Base-by-base conservation (phyloP, 2,797 vertebrate genomes). In the Micromesistius poutassou region DNA sequence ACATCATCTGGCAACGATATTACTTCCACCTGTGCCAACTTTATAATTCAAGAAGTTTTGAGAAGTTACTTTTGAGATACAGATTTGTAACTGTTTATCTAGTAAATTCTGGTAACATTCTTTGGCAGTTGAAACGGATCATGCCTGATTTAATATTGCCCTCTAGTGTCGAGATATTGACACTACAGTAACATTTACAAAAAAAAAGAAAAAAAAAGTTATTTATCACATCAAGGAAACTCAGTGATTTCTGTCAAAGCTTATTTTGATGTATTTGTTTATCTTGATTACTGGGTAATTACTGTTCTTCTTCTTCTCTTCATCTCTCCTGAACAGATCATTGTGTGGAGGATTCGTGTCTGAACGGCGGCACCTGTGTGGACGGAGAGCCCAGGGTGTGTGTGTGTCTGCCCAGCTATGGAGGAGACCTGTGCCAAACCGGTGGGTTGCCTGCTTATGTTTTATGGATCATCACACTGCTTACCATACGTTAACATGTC, bases 281-380 rank as follows among this genome's bases (percentile, higher is more conserved):
- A 19, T 3, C 4, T 19, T n/a, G 4, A 55, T 55, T 25, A 25
- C 7, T 9, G n/a, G 55, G 5, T 25, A 9, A 25, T 62, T 62
- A n/a, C 6, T 2, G n/a, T 62, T n/a, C 22, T 62, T n/a, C n/a
- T 25, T 25, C 6, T 25, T n/a, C 25, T n/a, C 22, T 62, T n/a
- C n/a, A 25, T 25, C 6, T 25, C 55, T 62, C 55, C 6, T 78
- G 77, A 83, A 84, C 92, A 97, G 97, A 96, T 91, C 90, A 88
- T 85, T 99, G 96, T 74, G 46, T 94, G 76, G 93, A 94, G 83
- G 96, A 92, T 82, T 96, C 96, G 1, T 99, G 97, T 89, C 81
- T 89, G 80, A 99, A 99, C 1, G 97, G 97, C 80, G 97, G 97
- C 30, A 98, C 97, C 0, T 99, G 97, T 84, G 78, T 92, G 0